A percentile compares a stretch with the other conserved stretches of the same genome.
Evolutionary conservation across 2,888 invertebrate species (phyloP).

Genomic region (Tinea pellionella): DNA sequence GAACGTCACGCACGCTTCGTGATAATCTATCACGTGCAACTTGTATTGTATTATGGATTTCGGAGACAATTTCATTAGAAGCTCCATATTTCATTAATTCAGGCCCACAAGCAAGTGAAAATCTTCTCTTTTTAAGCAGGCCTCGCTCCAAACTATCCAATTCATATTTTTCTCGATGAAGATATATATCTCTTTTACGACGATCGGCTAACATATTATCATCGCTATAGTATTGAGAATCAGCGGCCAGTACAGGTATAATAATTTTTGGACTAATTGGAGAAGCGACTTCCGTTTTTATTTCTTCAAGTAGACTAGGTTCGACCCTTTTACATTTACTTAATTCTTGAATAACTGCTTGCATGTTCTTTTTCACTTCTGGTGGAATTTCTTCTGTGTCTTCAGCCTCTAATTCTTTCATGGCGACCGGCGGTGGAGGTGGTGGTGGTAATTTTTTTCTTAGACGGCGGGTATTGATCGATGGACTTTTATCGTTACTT

Average conservation of each 20-base stretch:
- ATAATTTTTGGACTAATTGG: slow-evolving; percentile 51
- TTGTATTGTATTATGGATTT: slow-evolving; percentile 30
- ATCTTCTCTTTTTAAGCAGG: slow-evolving; percentile 41
- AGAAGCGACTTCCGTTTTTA: slow-evolving; percentile 35
- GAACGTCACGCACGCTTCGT: slow-evolving; percentile 54
- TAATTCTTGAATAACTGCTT: slow-evolving; percentile 71
- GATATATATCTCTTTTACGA: slow-evolving; percentile 32
- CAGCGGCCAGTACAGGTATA: slow-evolving; percentile 56
- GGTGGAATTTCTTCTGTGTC: slow-evolving; percentile 52
- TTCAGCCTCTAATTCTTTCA: slow-evolving; percentile 24
- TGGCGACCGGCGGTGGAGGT: slow-evolving; percentile 42
- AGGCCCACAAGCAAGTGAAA: slow-evolving; percentile 49
- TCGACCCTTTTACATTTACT: slow-evolving; percentile 51
- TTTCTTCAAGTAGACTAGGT: slow-evolving; percentile 36
- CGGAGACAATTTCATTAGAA: slow-evolving; percentile 31
- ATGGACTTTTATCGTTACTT: slow-evolving; percentile 28
- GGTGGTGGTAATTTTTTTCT: slow-evolving; percentile 58
- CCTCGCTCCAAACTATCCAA: slow-evolving; percentile 52
- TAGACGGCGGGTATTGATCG: slow-evolving; percentile 33
- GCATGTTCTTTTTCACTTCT: slow-evolving; percentile 71
- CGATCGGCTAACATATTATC: slow-evolving; percentile 37
- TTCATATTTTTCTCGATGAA: slow-evolving; percentile 33
- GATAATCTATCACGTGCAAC: slow-evolving; percentile 41
- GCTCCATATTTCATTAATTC: slow-evolving; percentile 44
- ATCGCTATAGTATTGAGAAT: slow-evolving; percentile 49